A percentile compares a stretch with the other conserved stretches of the same genome.
Conservation (phyloP, 2,797 vertebrate species). For the Hydrocynus forskahlii region DNA sequence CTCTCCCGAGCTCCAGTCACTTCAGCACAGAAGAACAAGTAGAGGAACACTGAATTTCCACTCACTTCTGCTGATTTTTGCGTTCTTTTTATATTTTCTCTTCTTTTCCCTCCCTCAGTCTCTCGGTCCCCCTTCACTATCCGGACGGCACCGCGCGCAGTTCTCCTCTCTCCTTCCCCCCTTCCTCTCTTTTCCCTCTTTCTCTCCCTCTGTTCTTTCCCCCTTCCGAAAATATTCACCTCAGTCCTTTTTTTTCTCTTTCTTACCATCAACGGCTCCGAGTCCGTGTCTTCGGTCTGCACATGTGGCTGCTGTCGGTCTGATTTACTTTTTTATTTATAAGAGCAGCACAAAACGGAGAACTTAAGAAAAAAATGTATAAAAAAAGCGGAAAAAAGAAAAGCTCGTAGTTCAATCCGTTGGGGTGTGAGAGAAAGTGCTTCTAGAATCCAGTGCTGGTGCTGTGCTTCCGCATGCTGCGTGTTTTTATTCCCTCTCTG, state of each 20-base stretch:
- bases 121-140: slow-evolving; percentile 65
- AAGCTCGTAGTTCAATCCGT: slow-evolving; percentile 38
- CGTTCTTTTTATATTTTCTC: no score
- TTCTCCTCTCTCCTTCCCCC: not conserved
- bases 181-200: not conserved
- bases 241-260: slow-evolving; percentile 21
- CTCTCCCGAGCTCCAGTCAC: slow-evolving; percentile 27
- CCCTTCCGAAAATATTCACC: slow-evolving; percentile 37
- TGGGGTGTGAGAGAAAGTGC: slow-evolving; percentile 41
- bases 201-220: slow-evolving; percentile 30
- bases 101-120: no score
- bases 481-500: slow-evolving; percentile 57
- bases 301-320: not conserved
- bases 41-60: slow-evolving; percentile 12
- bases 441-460: slow-evolving; percentile 47
- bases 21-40: not conserved
- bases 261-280: slow-evolving; percentile 3
- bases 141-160: slow-evolving; percentile 53
- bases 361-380: not conserved
- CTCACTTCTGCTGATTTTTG: not conserved
- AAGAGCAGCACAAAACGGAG: not conserved
- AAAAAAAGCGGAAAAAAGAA: not conserved
- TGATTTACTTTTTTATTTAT: not conserved
- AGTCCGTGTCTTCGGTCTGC: not conserved
- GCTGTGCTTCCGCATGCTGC: not conserved